Conservation (phyloP, 2,888 invertebrate genomes). For the Macrophya alboannulata region DNA sequence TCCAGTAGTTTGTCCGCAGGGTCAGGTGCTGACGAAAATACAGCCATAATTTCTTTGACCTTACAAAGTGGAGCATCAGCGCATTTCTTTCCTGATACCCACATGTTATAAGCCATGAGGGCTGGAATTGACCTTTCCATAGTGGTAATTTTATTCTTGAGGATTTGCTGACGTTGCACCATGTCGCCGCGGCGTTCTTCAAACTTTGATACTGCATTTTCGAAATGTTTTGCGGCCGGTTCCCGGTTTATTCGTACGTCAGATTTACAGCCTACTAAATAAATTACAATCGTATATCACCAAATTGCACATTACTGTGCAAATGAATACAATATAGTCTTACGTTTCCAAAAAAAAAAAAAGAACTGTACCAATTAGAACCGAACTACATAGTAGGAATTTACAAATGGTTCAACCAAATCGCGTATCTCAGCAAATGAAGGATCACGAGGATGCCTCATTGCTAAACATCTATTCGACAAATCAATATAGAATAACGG, state of each 20-base stretch:
- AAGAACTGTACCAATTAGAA: neutral
- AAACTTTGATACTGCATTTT: conserved; percentile 66
- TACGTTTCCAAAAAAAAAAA: neutral
- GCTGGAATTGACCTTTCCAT: conserved; percentile 76
- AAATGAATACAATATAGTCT: neutral
- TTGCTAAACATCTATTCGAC: too few species aligned
- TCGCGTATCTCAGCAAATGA: neutral
- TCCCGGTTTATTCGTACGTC: conserved; percentile 58
- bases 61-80: conserved; percentile 68
- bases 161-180: conserved; percentile 67
- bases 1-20: conserved; percentile 70
- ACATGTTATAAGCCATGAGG: conserved; percentile 72
- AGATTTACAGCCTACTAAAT: conserved; percentile 62
- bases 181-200: conserved; percentile 69
- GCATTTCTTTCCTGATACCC: conserved; percentile 61
- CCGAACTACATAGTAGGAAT: neutral
- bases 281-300: neutral
- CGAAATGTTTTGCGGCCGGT: conserved; percentile 61
- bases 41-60: conserved; percentile 71
- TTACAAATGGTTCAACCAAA: neutral
- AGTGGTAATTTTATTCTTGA: conserved; percentile 70
- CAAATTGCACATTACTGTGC: neutral
- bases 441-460: too few species aligned
- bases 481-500: too few species aligned
- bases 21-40: conserved; percentile 67